Evolutionary conservation across 2,113 vertebrate species (phyloP).

Genomic region (Platycercus adscitus): DNA sequence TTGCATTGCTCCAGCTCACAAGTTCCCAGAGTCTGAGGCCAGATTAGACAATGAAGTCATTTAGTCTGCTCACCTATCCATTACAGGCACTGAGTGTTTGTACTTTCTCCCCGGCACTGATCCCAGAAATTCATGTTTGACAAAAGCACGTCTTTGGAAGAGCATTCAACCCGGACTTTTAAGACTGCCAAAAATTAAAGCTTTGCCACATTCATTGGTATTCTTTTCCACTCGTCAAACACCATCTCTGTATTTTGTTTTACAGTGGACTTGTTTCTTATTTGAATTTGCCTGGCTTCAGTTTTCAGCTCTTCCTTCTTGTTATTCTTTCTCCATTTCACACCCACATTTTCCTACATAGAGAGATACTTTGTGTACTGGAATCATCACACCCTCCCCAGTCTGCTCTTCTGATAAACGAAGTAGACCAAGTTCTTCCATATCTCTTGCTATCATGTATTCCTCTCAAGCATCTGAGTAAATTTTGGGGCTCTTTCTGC

Average conservation of each 20-base stretch:
- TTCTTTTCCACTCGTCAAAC: neutral
- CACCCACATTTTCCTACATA: neutral
- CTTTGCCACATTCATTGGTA: neutral
- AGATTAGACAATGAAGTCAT: conserved; percentile 12
- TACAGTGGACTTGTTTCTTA: neutral
- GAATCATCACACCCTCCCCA: neutral
- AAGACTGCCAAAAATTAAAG: neutral
- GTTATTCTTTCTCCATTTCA: neutral
- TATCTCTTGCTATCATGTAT: neutral
- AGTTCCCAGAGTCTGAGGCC: neutral
- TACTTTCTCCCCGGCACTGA: neutral
- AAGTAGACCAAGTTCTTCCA: neutral
- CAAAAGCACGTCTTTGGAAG: neutral
- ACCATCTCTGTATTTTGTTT: neutral
- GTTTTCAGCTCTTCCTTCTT: neutral
- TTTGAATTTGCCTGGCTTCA: neutral
- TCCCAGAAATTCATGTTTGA: conserved; percentile 32
- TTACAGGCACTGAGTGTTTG: neutral
- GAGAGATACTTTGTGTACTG: neutral
- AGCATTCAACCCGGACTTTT: neutral
- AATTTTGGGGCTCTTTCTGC: neutral
- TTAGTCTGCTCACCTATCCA: conserved; percentile 45
- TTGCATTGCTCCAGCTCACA: neutral
- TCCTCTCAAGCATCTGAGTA: neutral
- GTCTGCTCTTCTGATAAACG: neutral